Conservation (phyloP, 1,140 invertebrate species). For the Rhagoletis zephyria region DNA sequence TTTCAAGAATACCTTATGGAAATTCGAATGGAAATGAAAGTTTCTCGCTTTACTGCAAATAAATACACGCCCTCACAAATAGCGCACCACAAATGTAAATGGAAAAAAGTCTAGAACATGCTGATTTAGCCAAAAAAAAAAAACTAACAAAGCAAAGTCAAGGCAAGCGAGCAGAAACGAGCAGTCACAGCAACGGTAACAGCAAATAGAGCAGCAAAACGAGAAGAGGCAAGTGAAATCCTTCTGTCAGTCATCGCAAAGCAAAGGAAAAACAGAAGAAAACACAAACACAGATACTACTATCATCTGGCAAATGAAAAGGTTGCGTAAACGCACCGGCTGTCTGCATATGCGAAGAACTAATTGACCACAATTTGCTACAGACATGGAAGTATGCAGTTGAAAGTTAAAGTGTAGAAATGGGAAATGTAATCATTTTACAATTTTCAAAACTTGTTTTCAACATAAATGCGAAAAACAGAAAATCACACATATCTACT, state of each 20-base stretch:
- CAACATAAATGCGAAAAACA: background rate
- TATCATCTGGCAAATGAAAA: background rate
- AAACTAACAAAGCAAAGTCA: background rate
- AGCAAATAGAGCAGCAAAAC: background rate
- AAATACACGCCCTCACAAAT: background rate
- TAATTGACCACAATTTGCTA: conserved; percentile 39
- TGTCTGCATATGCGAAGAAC: background rate
- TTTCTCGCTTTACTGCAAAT: background rate
- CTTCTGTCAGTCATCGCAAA: background rate
- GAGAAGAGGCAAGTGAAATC: no score
- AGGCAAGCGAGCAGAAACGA: background rate
- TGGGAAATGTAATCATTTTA: conserved; percentile 22
- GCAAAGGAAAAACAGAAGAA: background rate
- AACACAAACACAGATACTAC: background rate
- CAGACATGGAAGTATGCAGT: background rate
- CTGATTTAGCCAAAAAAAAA: background rate
- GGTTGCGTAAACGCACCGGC: conserved; percentile 1
- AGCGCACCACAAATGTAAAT: background rate
- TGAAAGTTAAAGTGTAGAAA: background rate
- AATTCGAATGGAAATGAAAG: background rate
- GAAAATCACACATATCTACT: no score
- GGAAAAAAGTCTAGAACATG: background rate
- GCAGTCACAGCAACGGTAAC: background rate
- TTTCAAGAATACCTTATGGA: no score
- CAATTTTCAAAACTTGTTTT: background rate